Percentiles rank a stretch among this genome's conserved stretches.
phyloP scores from a whole-genome alignment of 1,140 invertebrate genomes.

The Ips nitidus region DNA sequence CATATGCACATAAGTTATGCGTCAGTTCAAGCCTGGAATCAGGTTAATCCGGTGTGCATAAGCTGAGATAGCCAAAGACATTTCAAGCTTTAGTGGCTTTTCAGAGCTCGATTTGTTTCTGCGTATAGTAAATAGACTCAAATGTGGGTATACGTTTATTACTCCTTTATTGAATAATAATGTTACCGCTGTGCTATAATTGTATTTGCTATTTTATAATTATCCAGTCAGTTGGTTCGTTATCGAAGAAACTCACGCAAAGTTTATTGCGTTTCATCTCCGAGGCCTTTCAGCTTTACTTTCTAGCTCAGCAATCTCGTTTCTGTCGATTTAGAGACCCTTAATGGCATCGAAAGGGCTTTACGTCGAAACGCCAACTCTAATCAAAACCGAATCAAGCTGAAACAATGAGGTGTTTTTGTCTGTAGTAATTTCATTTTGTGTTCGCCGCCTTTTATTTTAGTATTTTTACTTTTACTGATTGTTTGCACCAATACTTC shows the following conservation, averaged over 20 bases:
- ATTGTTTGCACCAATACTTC: too few relatives aligned
- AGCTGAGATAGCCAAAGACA: conserved; percentile 22
- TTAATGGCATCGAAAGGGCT: too few relatives aligned
- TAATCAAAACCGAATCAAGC: too few relatives aligned
- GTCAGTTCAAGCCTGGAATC: conserved; percentile 31
- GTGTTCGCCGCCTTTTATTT: too few relatives aligned
- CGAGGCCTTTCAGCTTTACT: too few relatives aligned
- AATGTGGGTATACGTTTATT: conserved; percentile 23
- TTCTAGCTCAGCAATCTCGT: too few relatives aligned
- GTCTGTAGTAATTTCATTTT: too few relatives aligned
- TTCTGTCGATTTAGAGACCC: too few relatives aligned
- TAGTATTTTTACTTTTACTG: too few relatives aligned
- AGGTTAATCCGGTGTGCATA: conserved; percentile 31
- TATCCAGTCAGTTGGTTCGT: neutral
- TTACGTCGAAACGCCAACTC: too few relatives aligned
- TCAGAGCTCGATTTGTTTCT: conserved; percentile 6
- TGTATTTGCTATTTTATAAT: conserved; percentile 8
- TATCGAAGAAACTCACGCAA: conserved; percentile 9
- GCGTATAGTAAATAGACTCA: conserved; percentile 16
- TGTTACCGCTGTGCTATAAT: conserved; percentile 16
- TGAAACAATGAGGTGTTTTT: too few relatives aligned
- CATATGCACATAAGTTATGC: conserved; percentile 34
- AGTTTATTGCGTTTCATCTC: conserved; percentile 1
- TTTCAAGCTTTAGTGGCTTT: conserved; percentile 26
- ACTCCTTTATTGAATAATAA: conserved; percentile 22